A percentile compares a stretch with the other conserved stretches of the same genome.
These are phyloP conservation scores for Crepidodera aurea DNA, from an alignment of 2,888 invertebrate genomes.

Conservation along the genomic window DNA sequence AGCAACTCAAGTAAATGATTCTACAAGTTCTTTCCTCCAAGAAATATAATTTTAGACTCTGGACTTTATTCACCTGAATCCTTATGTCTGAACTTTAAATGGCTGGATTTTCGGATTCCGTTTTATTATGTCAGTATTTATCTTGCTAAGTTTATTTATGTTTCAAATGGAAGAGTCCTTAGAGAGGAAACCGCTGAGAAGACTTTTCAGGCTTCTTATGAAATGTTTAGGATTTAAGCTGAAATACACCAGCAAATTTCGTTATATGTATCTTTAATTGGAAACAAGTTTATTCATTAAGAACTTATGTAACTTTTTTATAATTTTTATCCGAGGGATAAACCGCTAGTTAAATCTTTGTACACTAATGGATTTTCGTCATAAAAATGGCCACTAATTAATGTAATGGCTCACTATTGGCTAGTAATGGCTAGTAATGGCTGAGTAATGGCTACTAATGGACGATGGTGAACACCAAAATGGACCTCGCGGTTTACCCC, in stretches of 20 bases:
- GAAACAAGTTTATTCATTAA: neutral
- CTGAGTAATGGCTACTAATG: too few species aligned
- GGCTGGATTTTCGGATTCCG: conserved; percentile 24
- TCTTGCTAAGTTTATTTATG: conserved; percentile 24
- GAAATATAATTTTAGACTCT: conserved; percentile 25
- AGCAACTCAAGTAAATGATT: neutral
- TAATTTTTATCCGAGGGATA: too few species aligned
- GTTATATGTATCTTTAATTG: neutral
- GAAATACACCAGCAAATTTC: neutral
- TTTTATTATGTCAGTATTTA: conserved; percentile 30
- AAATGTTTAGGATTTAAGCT: neutral
- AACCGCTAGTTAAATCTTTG: too few species aligned
- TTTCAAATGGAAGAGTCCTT: conserved; percentile 13
- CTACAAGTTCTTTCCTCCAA: conserved; percentile 20
- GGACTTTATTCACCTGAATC: conserved; percentile 29
- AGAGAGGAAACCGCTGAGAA: conserved; percentile 22
- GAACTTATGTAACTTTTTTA: too few species aligned
- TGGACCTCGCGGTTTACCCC: too few species aligned
- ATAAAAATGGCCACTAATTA: too few species aligned
- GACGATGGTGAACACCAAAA: too few species aligned
- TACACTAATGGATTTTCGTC: too few species aligned
- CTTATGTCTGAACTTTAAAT: conserved; percentile 20
- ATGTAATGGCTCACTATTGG: too few species aligned
- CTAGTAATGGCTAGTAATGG: too few species aligned
- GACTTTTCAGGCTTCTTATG: conserved; percentile 9